Base-by-base conservation (phyloP, 2,888 invertebrate species). In the Eremobia ochroleuca region DNA sequence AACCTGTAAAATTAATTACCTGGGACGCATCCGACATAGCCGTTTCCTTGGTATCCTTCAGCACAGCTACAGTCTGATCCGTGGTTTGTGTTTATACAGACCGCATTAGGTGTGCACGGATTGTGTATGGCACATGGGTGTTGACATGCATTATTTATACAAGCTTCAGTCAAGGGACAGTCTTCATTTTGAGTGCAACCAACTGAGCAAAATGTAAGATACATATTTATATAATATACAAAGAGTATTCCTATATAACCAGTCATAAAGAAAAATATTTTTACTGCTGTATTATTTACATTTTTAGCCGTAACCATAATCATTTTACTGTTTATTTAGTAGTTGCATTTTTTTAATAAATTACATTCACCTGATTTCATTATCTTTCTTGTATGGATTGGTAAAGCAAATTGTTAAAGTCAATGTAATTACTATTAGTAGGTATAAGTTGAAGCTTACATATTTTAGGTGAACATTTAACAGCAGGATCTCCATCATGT, bases 31-130 rank as follows among this genome's bases (percentile, higher is more conserved):
- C 98, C 98, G 67, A 98, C 97, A 90, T 98, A 98, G 91, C 98
- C 98, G 92, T 99, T 98, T 92, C 99, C 99, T 94, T 98, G 98
- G 94, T 97, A 99, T 85, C 98, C 98, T 94, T 98, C 98, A 66
- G 97, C 97, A 92, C 99, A 99, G 93, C 98, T 98, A 94, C 99
- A 99, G 92, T 98, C 98, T 40, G 98, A 98, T 86, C 98, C 98
- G 92, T 99, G 99, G 91, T 98, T 98, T 73, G 98, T 98, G 95
- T 99, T 99, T 95, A 98, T 97, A 96, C 99, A 99, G 86, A 98
- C 97, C 76, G 99, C 98, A 93, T 98, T 98, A 89, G 97, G 97
- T 87, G 98, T 98, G 93, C 99, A 99, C 73, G 99, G 99, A 93
- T 98, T 98, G 93, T 98, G 98, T 90, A 98, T 97, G 92, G 98